These are phyloP conservation scores for Heteromormyrus szaboi DNA, from an alignment of 2,797 vertebrate genomes.

Conservation along the genomic window DNA sequence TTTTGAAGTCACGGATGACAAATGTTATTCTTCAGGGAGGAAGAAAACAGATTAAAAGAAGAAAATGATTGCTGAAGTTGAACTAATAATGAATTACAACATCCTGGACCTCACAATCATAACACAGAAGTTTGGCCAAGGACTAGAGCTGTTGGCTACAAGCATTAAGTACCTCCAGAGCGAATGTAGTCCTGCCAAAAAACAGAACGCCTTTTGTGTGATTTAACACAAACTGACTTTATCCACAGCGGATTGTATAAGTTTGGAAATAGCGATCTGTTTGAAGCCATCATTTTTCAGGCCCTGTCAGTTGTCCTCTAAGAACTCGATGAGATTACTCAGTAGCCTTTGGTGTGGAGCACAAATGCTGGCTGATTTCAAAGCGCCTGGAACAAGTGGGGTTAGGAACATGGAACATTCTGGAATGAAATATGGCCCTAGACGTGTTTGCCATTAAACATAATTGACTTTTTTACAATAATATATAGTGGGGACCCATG, in stretches of 20 bases:
- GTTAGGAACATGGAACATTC: background rate
- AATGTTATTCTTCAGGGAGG: background rate
- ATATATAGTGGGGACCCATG: background rate
- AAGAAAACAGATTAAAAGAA: constrained; percentile 10
- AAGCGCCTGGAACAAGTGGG: background rate
- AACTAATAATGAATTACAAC: constrained; percentile 17
- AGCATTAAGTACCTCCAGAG: background rate
- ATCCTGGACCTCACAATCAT: background rate
- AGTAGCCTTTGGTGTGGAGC: background rate
- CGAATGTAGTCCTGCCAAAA: background rate
- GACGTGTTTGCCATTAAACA: background rate
- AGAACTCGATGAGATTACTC: background rate
- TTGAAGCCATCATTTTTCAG: background rate
- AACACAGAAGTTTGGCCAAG: background rate
- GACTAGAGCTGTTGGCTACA: background rate
- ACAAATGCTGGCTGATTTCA: background rate
- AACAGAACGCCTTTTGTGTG: background rate
- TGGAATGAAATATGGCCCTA: background rate
- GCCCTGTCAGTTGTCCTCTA: background rate
- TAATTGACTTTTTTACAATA: background rate
- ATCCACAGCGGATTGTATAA: background rate
- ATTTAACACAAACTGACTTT: background rate
- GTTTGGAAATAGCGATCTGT: background rate
- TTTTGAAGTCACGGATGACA: background rate
- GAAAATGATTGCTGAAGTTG: background rate